Conservation (phyloP, 2,797 vertebrate species). For the Gadopsis bispinosus region DNA sequence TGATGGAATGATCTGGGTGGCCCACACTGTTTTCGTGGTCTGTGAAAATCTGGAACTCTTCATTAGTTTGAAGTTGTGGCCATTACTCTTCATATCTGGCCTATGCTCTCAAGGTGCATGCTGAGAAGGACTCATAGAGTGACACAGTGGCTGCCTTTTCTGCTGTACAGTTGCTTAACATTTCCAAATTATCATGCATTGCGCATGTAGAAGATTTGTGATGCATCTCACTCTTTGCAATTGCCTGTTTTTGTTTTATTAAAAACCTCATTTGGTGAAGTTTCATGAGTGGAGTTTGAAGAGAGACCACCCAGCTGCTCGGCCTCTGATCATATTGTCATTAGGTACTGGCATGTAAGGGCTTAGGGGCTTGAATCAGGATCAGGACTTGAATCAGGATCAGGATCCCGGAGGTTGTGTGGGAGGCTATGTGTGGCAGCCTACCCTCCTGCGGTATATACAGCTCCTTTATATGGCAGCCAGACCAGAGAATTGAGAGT, state of each 20-base stretch:
- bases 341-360: slow-evolving; percentile 54
- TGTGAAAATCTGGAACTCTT: slow-evolving; percentile 63
- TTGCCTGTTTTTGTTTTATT: slow-evolving; percentile 24
- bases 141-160: slow-evolving; percentile 28
- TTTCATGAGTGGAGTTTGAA: slow-evolving; percentile 53
- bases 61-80: slow-evolving; percentile 58
- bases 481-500: slow-evolving; percentile 48
- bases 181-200: slow-evolving; percentile 13
- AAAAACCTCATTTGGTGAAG: slow-evolving; percentile 33
- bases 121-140: slow-evolving; percentile 20
- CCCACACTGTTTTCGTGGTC: slow-evolving; percentile 63
- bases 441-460: slow-evolving; percentile 46
- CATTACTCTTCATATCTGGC: slow-evolving; percentile 57
- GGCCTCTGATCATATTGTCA: slow-evolving; percentile 64
- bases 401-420: slow-evolving; percentile 50
- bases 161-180: slow-evolving; percentile 11
- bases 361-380: slow-evolving; percentile 37
- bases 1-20: slow-evolving; percentile 61
- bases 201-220: slow-evolving; percentile 20
- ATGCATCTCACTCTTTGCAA: slow-evolving; percentile 30
- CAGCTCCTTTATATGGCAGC: slow-evolving; percentile 26
- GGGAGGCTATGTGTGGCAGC: slow-evolving; percentile 36
- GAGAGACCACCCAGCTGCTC: slow-evolving; percentile 70
- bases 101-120: slow-evolving; percentile 51
- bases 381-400: slow-evolving; percentile 48